These are phyloP conservation scores for Pseudonaja textilis DNA, from an alignment of 2,113 vertebrate genomes.

Conservation along the genomic window DNA sequence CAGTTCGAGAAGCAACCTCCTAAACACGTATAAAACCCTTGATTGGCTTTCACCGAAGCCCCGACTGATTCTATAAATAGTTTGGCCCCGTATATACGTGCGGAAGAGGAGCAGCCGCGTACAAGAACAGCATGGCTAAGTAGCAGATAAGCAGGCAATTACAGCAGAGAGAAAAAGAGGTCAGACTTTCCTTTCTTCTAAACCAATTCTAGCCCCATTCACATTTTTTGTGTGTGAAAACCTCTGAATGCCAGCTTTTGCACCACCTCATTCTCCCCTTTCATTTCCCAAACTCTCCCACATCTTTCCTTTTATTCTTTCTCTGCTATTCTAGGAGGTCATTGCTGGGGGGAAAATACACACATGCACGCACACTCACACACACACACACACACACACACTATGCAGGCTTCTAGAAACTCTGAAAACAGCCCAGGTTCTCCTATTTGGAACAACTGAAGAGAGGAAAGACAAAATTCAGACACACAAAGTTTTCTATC, in stretches of 20 bases:
- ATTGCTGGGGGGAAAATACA: not conserved
- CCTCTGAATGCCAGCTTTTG: slow-evolving; percentile 33
- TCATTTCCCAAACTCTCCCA: not conserved
- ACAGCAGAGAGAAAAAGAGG: slow-evolving; percentile 29
- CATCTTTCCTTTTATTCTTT: not conserved
- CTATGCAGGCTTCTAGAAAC: not conserved
- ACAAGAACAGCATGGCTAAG: slow-evolving; percentile 28
- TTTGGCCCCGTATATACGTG: not conserved
- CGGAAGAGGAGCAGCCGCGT: slow-evolving; percentile 21
- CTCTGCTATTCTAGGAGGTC: not conserved
- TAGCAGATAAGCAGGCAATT: slow-evolving; percentile 32
- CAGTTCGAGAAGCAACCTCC: slow-evolving; percentile 21
- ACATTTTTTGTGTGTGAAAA: not conserved
- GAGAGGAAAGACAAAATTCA: not conserved
- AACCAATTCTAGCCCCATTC: not conserved
- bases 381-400: too few species aligned
- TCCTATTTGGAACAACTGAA: not conserved
- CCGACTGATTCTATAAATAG: slow-evolving; percentile 49
- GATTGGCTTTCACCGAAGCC: slow-evolving; percentile 48
- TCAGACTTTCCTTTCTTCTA: slow-evolving; percentile 16
- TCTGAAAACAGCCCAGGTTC: not conserved
- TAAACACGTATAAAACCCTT: slow-evolving; percentile 33
- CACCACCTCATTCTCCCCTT: not conserved
- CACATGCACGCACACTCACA: too few species aligned
- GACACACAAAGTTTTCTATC: not conserved